Conservation (phyloP, 2,113 vertebrate genomes). For the Anolis sagrei region DNA sequence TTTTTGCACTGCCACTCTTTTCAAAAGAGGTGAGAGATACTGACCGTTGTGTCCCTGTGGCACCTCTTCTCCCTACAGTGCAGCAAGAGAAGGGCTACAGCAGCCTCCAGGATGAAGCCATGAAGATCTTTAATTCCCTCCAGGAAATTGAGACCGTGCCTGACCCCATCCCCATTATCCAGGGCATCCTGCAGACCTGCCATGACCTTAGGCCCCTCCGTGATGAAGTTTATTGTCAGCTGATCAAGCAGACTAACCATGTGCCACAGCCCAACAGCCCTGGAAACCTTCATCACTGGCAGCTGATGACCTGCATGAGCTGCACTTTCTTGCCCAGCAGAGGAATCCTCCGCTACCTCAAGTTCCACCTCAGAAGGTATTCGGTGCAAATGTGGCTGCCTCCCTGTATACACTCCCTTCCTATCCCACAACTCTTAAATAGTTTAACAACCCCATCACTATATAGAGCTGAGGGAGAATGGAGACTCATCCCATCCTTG, state of each 20-base stretch:
- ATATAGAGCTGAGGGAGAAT: no score
- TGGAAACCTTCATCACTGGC: constrained; percentile 90
- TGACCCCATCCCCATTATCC: constrained; percentile 91
- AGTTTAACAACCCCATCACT: no score
- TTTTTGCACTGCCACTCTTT: not conserved
- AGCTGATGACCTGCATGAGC: constrained; percentile 91
- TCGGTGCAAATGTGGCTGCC: not conserved
- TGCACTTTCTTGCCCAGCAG: constrained; percentile 91
- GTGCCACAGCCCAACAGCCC: constrained; percentile 88
- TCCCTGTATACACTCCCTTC: not conserved
- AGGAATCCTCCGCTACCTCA: constrained; percentile 90
- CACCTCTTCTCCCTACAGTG: constrained; percentile 67
- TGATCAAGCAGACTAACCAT: constrained; percentile 95
- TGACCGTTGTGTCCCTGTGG: constrained; percentile 46
- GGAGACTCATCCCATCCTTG: not conserved
- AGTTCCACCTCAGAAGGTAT: constrained; percentile 92
- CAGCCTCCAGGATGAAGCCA: constrained; percentile 92
- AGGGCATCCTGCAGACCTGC: constrained; percentile 94
- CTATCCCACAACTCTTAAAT: no score
- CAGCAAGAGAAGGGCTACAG: constrained; percentile 90
- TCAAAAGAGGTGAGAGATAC: not conserved
- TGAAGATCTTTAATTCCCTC: constrained; percentile 93
- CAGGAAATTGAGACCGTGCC: constrained; percentile 92
- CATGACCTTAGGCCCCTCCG: constrained; percentile 89
- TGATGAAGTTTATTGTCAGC: constrained; percentile 93